Base-by-base conservation (phyloP, 2,113 vertebrate genomes). In the Leptodactylus fuscus region DNA sequence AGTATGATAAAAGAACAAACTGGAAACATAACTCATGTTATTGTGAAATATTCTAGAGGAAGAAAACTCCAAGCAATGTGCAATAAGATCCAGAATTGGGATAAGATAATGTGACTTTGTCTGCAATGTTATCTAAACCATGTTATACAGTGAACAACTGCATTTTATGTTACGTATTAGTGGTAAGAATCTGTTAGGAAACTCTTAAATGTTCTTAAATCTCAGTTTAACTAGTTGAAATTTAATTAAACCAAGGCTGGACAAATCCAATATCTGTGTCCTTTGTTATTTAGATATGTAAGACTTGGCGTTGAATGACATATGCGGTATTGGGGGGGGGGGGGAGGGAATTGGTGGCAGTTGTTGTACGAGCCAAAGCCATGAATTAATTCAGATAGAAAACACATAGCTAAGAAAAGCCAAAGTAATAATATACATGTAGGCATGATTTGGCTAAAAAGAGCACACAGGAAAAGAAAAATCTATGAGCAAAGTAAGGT, bases 161-260 rank as follows among this genome's bases (percentile, higher is more conserved):
- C 84, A 85, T 87, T 81, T 87, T 79, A 81, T 73, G 78, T 88
- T 87, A 46, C 70, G 87, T 90, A 88, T 89, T 91, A 88, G 87
- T 48, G 32, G 34, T 71, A 86, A 81, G 88, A 67, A 49, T 24
- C 16, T 91, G 85, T 91, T 90, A 75, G 88, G 22, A 88, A 85
- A 82, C 15, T 88, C 88, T 89, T 90, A 87, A 87, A 90, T 94
- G 92, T 95, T 70, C 91, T 90, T 36, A 69, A 69, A 88, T 93
- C 90, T 92, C 90, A 89, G 89, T 88, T 92, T 76, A 90, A 88
- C 87, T 91, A 89, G 91, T 93, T 91, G 76, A 92, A 94, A 93
- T 93, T 85, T 85, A 87, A 92, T 95, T 94, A 91, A 89, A 91
- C 90, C 87, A 87, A 86, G 76, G 91, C 73, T 88, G 88, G 87